Base-by-base conservation (phyloP, 2,797 vertebrate species). In the Rhinatrema bivittatum region DNA sequence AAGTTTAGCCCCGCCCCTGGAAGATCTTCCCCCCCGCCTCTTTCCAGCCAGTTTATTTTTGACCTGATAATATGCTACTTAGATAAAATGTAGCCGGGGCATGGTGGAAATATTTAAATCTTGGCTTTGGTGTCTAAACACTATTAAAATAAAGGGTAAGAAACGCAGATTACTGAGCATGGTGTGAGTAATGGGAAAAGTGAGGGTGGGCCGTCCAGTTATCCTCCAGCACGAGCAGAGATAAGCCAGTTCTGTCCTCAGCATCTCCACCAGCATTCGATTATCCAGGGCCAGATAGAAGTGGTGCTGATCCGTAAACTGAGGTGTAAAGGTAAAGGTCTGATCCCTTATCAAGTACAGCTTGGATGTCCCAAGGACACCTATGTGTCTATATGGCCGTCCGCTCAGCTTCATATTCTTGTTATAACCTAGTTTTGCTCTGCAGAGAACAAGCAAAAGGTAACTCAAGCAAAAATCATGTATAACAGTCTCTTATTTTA, bases 181-280 rank as follows among this genome's bases (percentile, higher is more conserved):
- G 71, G 82, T 93, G 44, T 72, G 81, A 5, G 90, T 97, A 78
- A 99, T 81, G 7, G 94, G 94, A 50, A 99, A 97, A 1, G 88
- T 94, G 43, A 99, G 78, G 0, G 88, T 97, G 36, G 96, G 96
- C 35, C 93, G 82, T 53, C 96, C 96, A 0, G 91, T 98, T 93
- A 98, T 97, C 59, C 95, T 87, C 96, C 96, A 98, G 63, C 91
- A 90, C 18, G 89, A 94, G 7, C 90, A 93, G 14, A 99, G 87
- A 48, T 99, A 97, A 21, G 95, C 84, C 68, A 98, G 70, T 54
- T 98, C 94, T 1, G 81, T 98, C 20, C 91, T 79, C 48, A 99
- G 71, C 96, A 99, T 98, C 65, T 99, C 96, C 56, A 97, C 93
- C 9, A 98, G 95, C 96, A 99, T 98, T 74, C 90, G 91, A 30